Evolutionary conservation across 2,113 vertebrate species (phyloP), one percentile per base, ranked within the genome.

Genomic region (Nerophis ophidion): DNA sequence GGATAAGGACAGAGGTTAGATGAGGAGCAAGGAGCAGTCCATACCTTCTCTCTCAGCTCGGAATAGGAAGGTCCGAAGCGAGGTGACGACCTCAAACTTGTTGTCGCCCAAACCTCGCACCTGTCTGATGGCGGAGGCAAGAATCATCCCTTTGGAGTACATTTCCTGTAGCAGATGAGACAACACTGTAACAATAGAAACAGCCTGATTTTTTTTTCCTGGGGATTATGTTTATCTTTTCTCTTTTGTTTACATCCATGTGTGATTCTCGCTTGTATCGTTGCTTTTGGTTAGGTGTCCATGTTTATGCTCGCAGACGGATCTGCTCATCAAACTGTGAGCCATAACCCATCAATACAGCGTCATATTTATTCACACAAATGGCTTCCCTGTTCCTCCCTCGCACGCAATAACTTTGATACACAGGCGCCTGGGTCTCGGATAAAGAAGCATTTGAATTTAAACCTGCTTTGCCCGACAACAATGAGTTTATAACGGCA

Each of bases 91-190:
- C 86, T 98, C 96, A 73, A 99, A 95, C 83, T 93, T 96, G 86
- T 93, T 97, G 69, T 99, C 96, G 9, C 95, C 92, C 0, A 93
- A 84, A 72, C 85, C 81, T 67, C 91, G 90, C 54, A 96, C 85
- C 59, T 91, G 84, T 63, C 82, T 86, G 80, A 99, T 61, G 38
- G 93, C 92, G n/a, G 91, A 91, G 9, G 93, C 84, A 48, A 92
- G 88, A 69, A 99, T 91, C 86, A 97, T 91, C 65, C 96, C 95
- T 85, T 96, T 98, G 36, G 96, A 99, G 83, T 97, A 99, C 79
- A 98, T 91, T 81, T 99, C 96, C 96, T 99, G 63, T 54, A 77
- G 72, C 15, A 61, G 1, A 51, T 0, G 61, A 40, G 13, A 40
- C 7, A 44, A 5, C 36, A 35, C 4, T 19, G 11, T 56, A 35